Conservation (phyloP, 2,888 invertebrate genomes). For the Eristalinus aeneus region DNA sequence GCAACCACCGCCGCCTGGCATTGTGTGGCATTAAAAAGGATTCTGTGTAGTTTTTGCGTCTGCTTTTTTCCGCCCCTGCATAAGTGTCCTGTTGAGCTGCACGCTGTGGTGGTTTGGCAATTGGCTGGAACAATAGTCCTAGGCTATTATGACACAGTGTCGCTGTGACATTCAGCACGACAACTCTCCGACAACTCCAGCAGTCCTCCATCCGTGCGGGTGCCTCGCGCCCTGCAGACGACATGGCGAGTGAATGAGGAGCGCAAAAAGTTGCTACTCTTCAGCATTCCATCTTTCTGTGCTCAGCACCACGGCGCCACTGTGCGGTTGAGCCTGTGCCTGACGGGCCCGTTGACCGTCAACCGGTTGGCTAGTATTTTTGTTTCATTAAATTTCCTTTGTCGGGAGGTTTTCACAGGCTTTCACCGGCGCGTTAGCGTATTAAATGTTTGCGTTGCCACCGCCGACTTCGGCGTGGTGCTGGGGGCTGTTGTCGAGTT, state of each 20-base stretch:
- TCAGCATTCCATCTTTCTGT: conserved; percentile 55
- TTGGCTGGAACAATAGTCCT: conserved; percentile 64
- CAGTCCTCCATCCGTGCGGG: not conserved
- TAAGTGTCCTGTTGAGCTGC: conserved; percentile 70
- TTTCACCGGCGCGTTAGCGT: conserved; percentile 35
- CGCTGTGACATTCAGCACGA: conserved; percentile 12
- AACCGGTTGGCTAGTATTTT: conserved; percentile 62
- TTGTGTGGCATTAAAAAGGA: conserved; percentile 50
- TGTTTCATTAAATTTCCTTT: conserved; percentile 45
- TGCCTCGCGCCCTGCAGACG: conserved; percentile 5
- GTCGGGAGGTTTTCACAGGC: conserved; percentile 17
- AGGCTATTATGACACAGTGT: conserved; percentile 61
- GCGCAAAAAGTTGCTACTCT: conserved; percentile 48
- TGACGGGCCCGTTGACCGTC: conserved; percentile 39
- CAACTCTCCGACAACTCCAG: conserved; percentile 46
- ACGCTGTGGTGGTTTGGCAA: conserved; percentile 66
- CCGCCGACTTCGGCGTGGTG: not conserved
- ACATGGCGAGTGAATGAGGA: conserved; percentile 1
- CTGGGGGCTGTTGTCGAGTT: conserved; percentile 9
- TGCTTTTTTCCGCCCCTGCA: conserved; percentile 16
- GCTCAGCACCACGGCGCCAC: conserved; percentile 27
- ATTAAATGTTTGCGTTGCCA: conserved; percentile 44
- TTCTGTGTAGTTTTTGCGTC: not conserved
- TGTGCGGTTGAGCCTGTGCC: not conserved
- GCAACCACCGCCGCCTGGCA: not conserved